Percentiles rank a stretch among this genome's conserved stretches.
These are phyloP conservation scores for Dicaeum eximium DNA, from an alignment of 2,113 vertebrate genomes.

Conservation along the genomic window DNA sequence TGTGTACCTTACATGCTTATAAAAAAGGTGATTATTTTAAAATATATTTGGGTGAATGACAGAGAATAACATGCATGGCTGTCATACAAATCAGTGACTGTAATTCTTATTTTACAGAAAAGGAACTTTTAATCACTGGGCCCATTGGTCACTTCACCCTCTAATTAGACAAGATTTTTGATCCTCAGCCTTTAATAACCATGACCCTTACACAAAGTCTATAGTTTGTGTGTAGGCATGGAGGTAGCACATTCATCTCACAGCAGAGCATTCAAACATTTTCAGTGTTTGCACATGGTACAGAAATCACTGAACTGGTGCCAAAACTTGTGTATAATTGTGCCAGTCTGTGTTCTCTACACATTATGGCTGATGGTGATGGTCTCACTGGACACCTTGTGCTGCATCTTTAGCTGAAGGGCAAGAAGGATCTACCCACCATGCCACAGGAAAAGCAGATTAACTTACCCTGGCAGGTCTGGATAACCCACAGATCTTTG, in stretches of 20 bases:
- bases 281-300: background rate
- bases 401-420: background rate
- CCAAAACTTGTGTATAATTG: background rate
- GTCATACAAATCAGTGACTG: background rate
- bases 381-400: background rate
- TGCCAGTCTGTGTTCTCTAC: background rate
- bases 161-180: background rate
- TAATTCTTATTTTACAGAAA: background rate
- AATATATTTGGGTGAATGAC: background rate
- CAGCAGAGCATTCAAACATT: background rate
- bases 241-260: background rate
- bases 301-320: background rate
- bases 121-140: background rate
- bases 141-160: background rate
- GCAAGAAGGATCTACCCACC: background rate
- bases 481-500: background rate
- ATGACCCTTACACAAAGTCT: background rate
- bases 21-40: constrained; percentile 3
- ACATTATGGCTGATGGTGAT: background rate
- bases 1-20: background rate
- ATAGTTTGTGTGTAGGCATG: background rate
- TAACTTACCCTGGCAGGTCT: background rate
- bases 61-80: background rate
- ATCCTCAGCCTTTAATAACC: background rate
- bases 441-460: background rate